Base-by-base conservation (phyloP, 2,113 vertebrate genomes). In the Pseudopodoces humilis region DNA sequence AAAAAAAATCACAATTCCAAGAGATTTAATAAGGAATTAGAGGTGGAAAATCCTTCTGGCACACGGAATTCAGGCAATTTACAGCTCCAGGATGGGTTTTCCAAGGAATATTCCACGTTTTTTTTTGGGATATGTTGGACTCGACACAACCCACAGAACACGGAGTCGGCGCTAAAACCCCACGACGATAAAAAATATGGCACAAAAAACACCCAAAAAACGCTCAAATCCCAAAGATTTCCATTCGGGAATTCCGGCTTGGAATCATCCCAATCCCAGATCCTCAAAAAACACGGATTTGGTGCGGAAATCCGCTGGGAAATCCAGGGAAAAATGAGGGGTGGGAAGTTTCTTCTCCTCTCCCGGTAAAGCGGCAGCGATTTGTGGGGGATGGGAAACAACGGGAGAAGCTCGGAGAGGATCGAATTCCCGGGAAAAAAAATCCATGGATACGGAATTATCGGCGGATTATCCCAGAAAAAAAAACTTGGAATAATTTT, bases 21-120 rank as follows among this genome's bases (percentile, higher is more conserved):
- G 84, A 43, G n/a, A 35, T 95, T 97, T 97, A 97, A 83, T 97
- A 55, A 44, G 83, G 64, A 92, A 85, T 77, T n/a, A 88, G 94
- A 92, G 83, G 49, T 1, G 64, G 68, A 27, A 91, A 86, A 78
- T 75, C 83, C 83, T 58, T 49, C 60, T 6, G 60, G 62, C 83
- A 67, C 71, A 67, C 0, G 64, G 74, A 92, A 53, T 88, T 43
- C 46, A 56, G 24, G 21, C 35, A n/a, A 80, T 21, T 68, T 30
- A 55, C 76, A 65, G 31, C 70, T 91, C 80, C 49, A 30, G 31
- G 52, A 44, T 5, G 50, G 59, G 27, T 22, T 70, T 83, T 12
- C 53, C 58, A 55, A 33, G 53, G 49, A 55, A 25, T 7, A 65
- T n/a, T 13, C 90, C 37, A 16, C 17, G 8, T 18, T 56, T 37